phyloP scores from a whole-genome alignment of 2,888 invertebrate genomes.

The Troglohyphantes excavatus region DNA sequence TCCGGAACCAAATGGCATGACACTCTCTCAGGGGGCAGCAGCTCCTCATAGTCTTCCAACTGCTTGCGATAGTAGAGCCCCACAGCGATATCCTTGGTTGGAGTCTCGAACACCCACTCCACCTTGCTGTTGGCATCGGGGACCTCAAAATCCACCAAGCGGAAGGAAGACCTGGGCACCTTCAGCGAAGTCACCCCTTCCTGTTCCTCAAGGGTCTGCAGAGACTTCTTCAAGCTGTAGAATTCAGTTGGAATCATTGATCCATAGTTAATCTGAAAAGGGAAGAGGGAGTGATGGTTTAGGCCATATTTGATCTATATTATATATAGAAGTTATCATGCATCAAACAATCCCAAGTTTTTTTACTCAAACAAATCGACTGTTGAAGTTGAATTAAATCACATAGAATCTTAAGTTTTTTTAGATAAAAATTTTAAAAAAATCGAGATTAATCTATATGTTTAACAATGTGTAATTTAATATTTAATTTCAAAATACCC shows the following conservation, averaged over 20 bases:
- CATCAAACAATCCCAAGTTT: no score
- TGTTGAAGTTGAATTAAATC: no score
- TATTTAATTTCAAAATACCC: no score
- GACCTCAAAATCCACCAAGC: slow-evolving; percentile 35
- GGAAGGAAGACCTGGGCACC: slow-evolving; percentile 13
- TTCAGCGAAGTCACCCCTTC: slow-evolving; percentile 43
- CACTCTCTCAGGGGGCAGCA: slow-evolving; percentile 88
- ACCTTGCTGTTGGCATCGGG: slow-evolving; percentile 16
- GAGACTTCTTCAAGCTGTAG: slow-evolving; percentile 19
- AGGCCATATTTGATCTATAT: no score
- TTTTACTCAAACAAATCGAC: no score
- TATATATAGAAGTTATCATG: no score
- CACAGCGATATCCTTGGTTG: slow-evolving; percentile 56
- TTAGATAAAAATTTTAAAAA: no score
- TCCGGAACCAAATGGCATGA: slow-evolving; percentile 90
- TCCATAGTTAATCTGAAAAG: slow-evolving; percentile 58
- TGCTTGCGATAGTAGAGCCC: slow-evolving; percentile 23
- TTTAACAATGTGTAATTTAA: no score
- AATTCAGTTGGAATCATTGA: slow-evolving; percentile 36
- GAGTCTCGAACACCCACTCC: slow-evolving; percentile 66
- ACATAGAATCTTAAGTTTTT: no score
- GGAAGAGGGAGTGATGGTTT: background rate
- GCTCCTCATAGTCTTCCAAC: slow-evolving; percentile 80
- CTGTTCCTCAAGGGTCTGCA: slow-evolving; percentile 37
- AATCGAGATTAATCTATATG: no score